Base-by-base conservation (phyloP, 2,888 invertebrate species). In the Opisthograptis luteolata region DNA sequence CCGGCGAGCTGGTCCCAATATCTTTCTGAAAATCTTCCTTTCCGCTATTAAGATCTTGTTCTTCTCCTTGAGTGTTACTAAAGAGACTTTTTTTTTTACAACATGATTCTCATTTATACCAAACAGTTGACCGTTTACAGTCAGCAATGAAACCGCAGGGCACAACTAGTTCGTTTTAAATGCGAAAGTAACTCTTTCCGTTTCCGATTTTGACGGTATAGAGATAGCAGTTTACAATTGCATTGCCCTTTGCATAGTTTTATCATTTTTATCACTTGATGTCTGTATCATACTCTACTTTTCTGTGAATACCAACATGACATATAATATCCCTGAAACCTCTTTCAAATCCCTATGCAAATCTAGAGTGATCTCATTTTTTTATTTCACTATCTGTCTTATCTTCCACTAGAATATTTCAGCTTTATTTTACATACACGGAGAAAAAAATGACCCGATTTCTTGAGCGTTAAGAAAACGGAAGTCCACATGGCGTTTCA, bases 321-420 rank as follows among this genome's bases (percentile, higher is more conserved):
- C n/a, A n/a, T n/a, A n/a, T 32, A n/a, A 14, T 12, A 10, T 9
- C n/a, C 34, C 13, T 2, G 3, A 20, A 42, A 32, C 13, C 1
- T 17, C 14, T 7, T 1, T 24, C 36, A 41, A 45, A 45, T 41
- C 40, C 32, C 25, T 17, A 20, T 35, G 45, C 25, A 45, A 50
- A 50, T 25, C 9, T 2, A 10, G 10, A 20, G 19, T 57, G 57
- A 55, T 55, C 45, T 60, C 60, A 55, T 57, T 52, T 32, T 20
- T 40, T 10, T 12, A 12, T 34, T 27, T 25, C 15, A 14, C 27
- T 45, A 40, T 45, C 44, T 30, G n/a, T 31, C 24, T 36, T 36
- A 17, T 30, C 24, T 24, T 15, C 4, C 25, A 25, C 22, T 13
- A 43, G 17, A 17, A 27, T 27, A 28, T 36, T 17, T 31, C 30